phyloP scores from a whole-genome alignment of 1,140 invertebrate genomes.

The Chionoecetes opilio region DNA sequence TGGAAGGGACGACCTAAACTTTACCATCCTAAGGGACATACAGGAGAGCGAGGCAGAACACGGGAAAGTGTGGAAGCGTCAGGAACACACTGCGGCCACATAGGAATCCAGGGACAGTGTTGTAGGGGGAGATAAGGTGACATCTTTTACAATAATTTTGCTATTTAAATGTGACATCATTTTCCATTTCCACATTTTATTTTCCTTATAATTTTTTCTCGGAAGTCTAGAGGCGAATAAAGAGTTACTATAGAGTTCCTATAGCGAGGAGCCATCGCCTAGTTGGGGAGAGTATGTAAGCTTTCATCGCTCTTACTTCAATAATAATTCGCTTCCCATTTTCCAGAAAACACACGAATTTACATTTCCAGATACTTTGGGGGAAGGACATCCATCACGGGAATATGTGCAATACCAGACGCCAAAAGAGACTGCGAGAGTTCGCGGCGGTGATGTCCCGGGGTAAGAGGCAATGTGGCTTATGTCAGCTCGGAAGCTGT shows the following conservation, averaged over 20 bases:
- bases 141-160: background rate
- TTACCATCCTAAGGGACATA: background rate
- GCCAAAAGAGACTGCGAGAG: background rate
- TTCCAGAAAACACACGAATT: background rate
- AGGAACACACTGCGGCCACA: background rate
- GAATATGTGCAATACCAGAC: background rate
- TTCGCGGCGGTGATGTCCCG: background rate
- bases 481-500: background rate
- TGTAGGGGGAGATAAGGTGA: background rate
- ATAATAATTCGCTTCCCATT: background rate
- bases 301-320: background rate
- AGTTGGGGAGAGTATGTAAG: background rate
- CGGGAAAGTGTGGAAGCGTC: background rate
- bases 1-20: background rate
- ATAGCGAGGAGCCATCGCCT: background rate
- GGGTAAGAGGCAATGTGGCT: background rate
- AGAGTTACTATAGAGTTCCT: background rate
- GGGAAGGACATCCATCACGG: background rate
- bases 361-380: conserved; percentile 3
- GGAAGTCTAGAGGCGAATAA: background rate
- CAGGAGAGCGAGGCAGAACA: background rate
- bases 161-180: background rate
- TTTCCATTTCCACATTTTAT: background rate
- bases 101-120: background rate
- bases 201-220: background rate